phyloP scores from a whole-genome alignment of 2,888 invertebrate species.

The Drosophila paramelanica region DNA sequence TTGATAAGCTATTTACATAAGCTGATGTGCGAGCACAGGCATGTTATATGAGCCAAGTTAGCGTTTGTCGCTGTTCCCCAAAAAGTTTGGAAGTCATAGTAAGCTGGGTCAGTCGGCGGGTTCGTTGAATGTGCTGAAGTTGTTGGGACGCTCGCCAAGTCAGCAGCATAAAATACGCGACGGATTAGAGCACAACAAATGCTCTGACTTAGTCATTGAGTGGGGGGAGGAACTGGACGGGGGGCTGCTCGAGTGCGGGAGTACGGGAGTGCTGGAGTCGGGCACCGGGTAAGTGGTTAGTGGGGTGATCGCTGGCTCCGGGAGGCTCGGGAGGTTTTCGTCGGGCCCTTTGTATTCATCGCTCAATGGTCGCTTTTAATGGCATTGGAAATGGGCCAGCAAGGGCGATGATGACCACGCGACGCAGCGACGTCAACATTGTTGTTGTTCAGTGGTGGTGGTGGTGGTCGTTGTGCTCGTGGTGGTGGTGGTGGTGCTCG shows the following conservation, averaged over 20 bases:
- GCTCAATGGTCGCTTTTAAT: constrained; percentile 74
- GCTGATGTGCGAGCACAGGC: constrained; percentile 55
- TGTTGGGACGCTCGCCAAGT: constrained; percentile 52
- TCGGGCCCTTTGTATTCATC: constrained; percentile 51
- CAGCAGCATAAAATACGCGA: constrained; percentile 71
- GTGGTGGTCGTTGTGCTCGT: background rate
- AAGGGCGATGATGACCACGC: constrained; percentile 57
- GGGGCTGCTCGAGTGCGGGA: too few relatives aligned
- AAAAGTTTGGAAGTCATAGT: constrained; percentile 51
- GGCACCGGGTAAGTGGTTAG: background rate
- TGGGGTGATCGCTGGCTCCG: background rate
- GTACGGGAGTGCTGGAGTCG: background rate
- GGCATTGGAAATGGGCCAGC: constrained; percentile 73
- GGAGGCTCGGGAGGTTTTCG: constrained; percentile 1
- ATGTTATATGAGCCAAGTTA: constrained; percentile 64
- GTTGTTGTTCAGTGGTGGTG: constrained; percentile 4
- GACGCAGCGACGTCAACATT: constrained; percentile 31
- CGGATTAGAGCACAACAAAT: constrained; percentile 73
- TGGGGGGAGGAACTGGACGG: background rate
- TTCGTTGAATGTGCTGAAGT: constrained; percentile 34
- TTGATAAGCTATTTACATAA: constrained; percentile 75
- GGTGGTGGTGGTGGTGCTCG: constrained; percentile 22
- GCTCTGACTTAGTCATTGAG: constrained; percentile 6
- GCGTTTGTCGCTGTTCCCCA: constrained; percentile 4
- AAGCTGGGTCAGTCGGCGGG: constrained; percentile 47